These are phyloP conservation scores for Taurulus bubalis DNA, from an alignment of 2,113 vertebrate species.

Conservation along the genomic window DNA sequence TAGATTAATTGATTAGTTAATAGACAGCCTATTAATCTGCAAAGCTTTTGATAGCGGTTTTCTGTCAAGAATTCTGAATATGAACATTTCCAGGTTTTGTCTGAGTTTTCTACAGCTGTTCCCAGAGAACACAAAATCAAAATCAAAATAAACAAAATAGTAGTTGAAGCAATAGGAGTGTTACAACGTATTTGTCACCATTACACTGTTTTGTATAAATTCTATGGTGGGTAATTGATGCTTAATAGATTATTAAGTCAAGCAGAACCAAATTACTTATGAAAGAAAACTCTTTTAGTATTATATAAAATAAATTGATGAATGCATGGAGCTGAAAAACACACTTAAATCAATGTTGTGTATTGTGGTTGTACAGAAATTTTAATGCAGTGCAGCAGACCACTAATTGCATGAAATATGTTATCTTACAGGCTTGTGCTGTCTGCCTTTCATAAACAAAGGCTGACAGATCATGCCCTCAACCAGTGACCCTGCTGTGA, in stretches of 20 bases:
- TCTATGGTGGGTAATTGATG: neutral
- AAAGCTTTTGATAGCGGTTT: neutral
- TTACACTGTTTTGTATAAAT: neutral
- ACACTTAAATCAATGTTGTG: slow-evolving; percentile 36
- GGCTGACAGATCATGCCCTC: slow-evolving; percentile 83
- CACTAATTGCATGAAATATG: slow-evolving; percentile 83
- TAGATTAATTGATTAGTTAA: neutral
- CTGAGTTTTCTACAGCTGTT: neutral
- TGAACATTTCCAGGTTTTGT: neutral
- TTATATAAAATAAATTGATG: neutral
- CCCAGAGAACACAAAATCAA: neutral
- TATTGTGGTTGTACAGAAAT: slow-evolving; percentile 25
- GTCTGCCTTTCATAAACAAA: slow-evolving; percentile 82
- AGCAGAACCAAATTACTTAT: neutral
- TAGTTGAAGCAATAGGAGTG: neutral
- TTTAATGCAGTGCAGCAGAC: slow-evolving; percentile 55
- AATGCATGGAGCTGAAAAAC: neutral
- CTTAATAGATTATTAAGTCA: neutral
- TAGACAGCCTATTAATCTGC: neutral
- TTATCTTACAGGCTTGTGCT: slow-evolving; percentile 82
- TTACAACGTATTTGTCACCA: neutral
- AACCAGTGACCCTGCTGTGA: slow-evolving; percentile 83
- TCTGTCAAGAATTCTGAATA: no score
- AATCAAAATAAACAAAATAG: neutral
- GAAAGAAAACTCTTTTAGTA: neutral